phyloP scores from a whole-genome alignment of 2,797 vertebrate genomes.

The Neoniphon sammara region DNA sequence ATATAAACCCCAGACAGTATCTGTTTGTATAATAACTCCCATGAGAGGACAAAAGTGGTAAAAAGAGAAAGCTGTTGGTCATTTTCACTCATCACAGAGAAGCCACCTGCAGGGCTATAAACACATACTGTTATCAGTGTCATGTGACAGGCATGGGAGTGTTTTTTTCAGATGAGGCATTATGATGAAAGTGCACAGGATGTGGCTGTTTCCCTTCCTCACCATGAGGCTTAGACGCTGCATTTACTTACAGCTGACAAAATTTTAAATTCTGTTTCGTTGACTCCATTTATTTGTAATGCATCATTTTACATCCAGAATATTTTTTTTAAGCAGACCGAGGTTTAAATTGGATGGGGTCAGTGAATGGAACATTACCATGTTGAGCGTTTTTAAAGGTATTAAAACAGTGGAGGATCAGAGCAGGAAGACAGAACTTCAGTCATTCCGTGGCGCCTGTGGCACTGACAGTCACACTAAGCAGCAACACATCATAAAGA shows the following conservation, averaged over 20 bases:
- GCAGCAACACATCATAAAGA: constrained; percentile 58
- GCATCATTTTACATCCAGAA: constrained; percentile 14
- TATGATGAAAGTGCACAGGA: constrained; percentile 43
- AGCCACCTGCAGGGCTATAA: constrained; percentile 67
- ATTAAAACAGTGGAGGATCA: constrained; percentile 40
- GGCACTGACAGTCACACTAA: constrained; percentile 63
- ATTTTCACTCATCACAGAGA: constrained; percentile 53
- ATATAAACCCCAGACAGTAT: constrained; percentile 33
- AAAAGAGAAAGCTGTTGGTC: constrained; percentile 67
- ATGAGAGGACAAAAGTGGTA: constrained; percentile 39
- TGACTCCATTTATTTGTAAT: neutral
- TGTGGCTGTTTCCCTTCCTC: constrained; percentile 26
- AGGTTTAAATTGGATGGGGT: constrained; percentile 1
- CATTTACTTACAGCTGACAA: constrained; percentile 22
- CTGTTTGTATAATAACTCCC: constrained; percentile 51
- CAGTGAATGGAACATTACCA: constrained; percentile 4
- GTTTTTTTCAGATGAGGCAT: constrained; percentile 31
- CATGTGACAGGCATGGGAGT: constrained; percentile 50
- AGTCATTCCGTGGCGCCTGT: constrained; percentile 37
- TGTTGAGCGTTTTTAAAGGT: constrained; percentile 20
- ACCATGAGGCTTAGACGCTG: neutral
- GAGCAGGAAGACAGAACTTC: constrained; percentile 30
- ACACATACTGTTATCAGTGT: constrained; percentile 53
- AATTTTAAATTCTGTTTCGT: constrained; percentile 28
- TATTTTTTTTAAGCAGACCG: neutral